Percentiles rank a stretch among this genome's conserved stretches.
Conservation (phyloP, 2,113 vertebrate species). For the Capreolus pygargus region DNA sequence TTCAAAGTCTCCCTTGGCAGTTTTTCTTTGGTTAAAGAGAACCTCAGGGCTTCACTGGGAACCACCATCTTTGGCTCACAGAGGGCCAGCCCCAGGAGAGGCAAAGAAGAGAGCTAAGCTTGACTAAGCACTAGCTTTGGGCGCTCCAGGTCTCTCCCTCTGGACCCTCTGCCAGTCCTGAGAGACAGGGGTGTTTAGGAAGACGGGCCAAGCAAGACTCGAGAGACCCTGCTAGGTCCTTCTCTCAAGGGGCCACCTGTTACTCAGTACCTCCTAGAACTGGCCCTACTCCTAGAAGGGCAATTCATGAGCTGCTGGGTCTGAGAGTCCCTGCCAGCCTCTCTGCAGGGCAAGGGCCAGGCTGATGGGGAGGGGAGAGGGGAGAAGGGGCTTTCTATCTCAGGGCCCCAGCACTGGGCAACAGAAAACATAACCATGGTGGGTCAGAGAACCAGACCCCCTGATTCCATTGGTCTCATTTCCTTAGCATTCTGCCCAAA, state of each 20-base stretch:
- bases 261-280: neutral
- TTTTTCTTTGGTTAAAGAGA: neutral
- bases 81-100: neutral
- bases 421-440: neutral
- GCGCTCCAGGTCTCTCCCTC: accelerated
- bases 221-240: neutral
- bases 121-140: neutral
- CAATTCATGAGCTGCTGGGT: neutral
- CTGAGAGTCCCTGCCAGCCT: neutral
- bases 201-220: neutral
- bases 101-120: neutral
- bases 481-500: neutral
- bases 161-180: neutral
- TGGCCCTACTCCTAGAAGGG: neutral
- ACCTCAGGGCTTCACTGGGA: neutral
- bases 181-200: neutral
- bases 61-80: neutral
- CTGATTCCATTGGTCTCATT: neutral
- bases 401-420: neutral
- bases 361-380: neutral
- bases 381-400: neutral
- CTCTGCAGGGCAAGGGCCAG: neutral
- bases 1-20: neutral
- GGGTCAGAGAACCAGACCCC: neutral
- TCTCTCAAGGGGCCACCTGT: neutral